A percentile compares a stretch with the other conserved stretches of the same genome.
Evolutionary conservation across 2,888 invertebrate genomes (phyloP).

Genomic region (Pardosa pseudoannulata): DNA sequence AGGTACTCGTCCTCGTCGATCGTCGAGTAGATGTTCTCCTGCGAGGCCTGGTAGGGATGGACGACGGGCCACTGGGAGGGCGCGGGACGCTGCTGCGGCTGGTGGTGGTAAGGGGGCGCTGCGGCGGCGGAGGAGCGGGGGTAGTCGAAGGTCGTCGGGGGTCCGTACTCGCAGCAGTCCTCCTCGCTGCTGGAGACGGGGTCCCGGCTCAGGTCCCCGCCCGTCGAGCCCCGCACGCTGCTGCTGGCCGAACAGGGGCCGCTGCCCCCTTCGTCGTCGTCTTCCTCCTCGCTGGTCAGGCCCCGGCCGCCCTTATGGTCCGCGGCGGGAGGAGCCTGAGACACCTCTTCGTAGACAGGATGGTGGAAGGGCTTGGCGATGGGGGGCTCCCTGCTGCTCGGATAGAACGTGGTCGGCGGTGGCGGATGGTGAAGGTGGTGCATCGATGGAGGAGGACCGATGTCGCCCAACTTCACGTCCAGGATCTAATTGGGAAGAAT

Average conservation of each 20-base stretch:
- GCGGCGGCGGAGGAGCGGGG: constrained; percentile 34
- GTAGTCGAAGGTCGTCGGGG: constrained; percentile 33
- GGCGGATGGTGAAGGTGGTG: constrained; percentile 41
- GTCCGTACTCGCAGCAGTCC: too few species aligned
- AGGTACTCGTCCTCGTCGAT: constrained; percentile 65
- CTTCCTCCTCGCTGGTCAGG: constrained; percentile 74
- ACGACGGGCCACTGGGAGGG: constrained; percentile 32
- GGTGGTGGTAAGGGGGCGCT: constrained; percentile 20
- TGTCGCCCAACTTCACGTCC: constrained; percentile 63
- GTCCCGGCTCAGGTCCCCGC: constrained; percentile 65
- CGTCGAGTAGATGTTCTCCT: constrained; percentile 71
- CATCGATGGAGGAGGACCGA: constrained; percentile 38
- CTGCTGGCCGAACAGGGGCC: constrained; percentile 70
- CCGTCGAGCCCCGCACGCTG: constrained; percentile 64
- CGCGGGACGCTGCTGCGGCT: constrained; percentile 23
- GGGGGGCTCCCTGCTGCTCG: not conserved
- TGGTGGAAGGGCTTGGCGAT: constrained; percentile 43
- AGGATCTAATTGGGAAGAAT: too few species aligned
- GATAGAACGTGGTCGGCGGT: constrained; percentile 42
- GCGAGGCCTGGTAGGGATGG: constrained; percentile 36
- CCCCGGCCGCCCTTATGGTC: constrained; percentile 51
- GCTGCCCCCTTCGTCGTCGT: constrained; percentile 73
- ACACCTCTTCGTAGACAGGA: constrained; percentile 74
- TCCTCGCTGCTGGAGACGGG: constrained; percentile 65
- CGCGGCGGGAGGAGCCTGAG: constrained; percentile 53